These are phyloP conservation scores for Philhelius pedissequus DNA, from an alignment of 2,888 invertebrate species.

Conservation along the genomic window DNA sequence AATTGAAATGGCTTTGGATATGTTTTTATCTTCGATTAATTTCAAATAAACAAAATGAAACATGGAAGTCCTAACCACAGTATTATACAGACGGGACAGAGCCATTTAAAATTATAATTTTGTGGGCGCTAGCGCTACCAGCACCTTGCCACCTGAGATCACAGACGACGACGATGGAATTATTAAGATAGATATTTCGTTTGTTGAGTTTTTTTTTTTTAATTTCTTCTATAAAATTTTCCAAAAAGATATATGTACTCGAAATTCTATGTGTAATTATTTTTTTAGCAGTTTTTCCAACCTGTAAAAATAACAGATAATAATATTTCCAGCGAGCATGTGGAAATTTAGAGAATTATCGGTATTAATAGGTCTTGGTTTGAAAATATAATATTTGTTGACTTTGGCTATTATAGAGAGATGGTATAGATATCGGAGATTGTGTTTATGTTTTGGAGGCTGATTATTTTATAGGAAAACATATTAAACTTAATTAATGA, in stretches of 20 bases:
- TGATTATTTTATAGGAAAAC: constrained; percentile 41
- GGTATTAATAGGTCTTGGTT: constrained; percentile 7
- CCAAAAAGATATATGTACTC: neutral
- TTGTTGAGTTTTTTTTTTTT: neutral
- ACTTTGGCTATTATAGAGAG: constrained; percentile 1
- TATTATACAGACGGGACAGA: too few species aligned
- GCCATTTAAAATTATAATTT: constrained; percentile 67
- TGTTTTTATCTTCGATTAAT: constrained; percentile 60
- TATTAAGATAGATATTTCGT: constrained; percentile 13
- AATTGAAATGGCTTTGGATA: constrained; percentile 38
- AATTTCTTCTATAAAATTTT: neutral
- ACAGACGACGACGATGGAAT: constrained; percentile 47
- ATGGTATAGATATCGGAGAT: neutral
- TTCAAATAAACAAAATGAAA: constrained; percentile 61
- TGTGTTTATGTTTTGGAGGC: neutral
- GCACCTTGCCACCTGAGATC: constrained; percentile 41
- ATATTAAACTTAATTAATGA: constrained; percentile 31
- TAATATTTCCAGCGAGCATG: constrained; percentile 51
- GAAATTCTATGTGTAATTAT: constrained; percentile 55
- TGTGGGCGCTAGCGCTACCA: constrained; percentile 54
- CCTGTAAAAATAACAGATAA: constrained; percentile 18
- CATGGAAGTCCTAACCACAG: neutral
- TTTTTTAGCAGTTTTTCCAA: constrained; percentile 56
- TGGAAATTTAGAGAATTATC: constrained; percentile 20
- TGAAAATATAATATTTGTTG: constrained; percentile 44